Base-by-base conservation (phyloP, 2,113 vertebrate species). In the Perognathus longimembris region DNA sequence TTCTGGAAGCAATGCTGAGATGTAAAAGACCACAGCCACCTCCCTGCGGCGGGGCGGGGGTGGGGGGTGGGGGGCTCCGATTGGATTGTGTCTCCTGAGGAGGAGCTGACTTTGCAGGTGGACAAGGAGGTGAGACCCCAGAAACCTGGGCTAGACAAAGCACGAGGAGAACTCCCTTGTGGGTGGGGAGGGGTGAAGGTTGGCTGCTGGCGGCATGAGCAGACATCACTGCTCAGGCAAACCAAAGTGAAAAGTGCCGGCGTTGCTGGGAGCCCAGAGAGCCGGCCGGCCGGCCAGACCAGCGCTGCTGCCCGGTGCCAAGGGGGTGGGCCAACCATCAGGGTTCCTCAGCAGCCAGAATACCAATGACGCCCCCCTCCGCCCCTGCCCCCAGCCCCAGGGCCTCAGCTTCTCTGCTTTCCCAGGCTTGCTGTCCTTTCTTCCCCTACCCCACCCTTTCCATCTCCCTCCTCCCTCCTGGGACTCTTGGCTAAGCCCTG, bases 81-180 rank as follows among this genome's bases (percentile, higher is more conserved):
- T 73, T 89, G 77, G 71, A 21, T 38, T 84, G 74, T 66, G 77
- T 20, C 76, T 71, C 42, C 45, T 9, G 18, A 93, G 94, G 59
- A 87, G 88, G 88, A 45, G 88, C 76, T 87, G 92, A 94, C 90
- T 92, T 74, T 90, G 93, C 89, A 91, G 93, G 73, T 24, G 85
- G 79, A 71, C 24, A 8, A 54, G 76, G 87, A 87, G 92, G 92
- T 95, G 63, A 92, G 88, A 76, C 42, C 24, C 64, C 67, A 82
- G 93, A 66, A 21, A 40, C 71, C 2, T 0, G 26, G 61, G 38
- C 26, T 88, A 92, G 80, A 81, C 45, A 38, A 75, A 64, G 38
- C 79, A 32, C 88, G 80, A 54, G 59, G 34, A 61, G 88, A 67
- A 45, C 75, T 69, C 61, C 67, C 40, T 15, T n/a, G 94, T 34